Evolutionary conservation across 2,888 invertebrate genomes (phyloP).

Genomic region (Macrosiphum euphorbiae): DNA sequence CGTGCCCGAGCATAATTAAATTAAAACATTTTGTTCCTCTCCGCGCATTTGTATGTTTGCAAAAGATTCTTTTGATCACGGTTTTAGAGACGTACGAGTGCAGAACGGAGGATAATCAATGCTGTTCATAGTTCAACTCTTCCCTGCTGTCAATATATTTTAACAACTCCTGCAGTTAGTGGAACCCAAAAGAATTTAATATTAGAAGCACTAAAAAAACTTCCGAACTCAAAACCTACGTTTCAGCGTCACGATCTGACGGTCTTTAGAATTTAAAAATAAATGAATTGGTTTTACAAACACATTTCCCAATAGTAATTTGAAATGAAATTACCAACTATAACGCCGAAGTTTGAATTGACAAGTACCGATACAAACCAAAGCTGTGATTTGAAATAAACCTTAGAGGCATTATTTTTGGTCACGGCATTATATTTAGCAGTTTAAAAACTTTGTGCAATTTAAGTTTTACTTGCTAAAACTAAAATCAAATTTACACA

Average conservation of each 20-base stretch:
- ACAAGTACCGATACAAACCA: neutral
- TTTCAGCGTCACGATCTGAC: neutral
- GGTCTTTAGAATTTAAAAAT: slow-evolving; percentile 32
- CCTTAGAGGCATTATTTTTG: neutral
- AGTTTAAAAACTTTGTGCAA: neutral
- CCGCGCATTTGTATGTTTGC: neutral
- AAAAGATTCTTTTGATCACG: neutral
- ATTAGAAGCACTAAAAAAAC: neutral
- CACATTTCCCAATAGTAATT: neutral
- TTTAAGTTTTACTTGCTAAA: neutral
- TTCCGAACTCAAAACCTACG: neutral
- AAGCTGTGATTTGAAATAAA: slow-evolving; percentile 17
- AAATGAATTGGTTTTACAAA: slow-evolving; percentile 14
- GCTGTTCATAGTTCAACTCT: neutral
- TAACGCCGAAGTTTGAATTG: neutral
- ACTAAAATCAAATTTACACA: neutral
- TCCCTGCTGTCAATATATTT: neutral
- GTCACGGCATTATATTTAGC: neutral
- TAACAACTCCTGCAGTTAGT: neutral
- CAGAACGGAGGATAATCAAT: slow-evolving; percentile 25
- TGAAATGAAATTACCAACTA: slow-evolving; percentile 1
- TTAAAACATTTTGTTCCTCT: neutral
- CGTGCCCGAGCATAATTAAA: neutral
- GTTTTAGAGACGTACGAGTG: neutral
- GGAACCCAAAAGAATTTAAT: slow-evolving; percentile 5